Evolutionary conservation across 2,113 vertebrate species (phyloP).

Genomic region (Struthio camelus): DNA sequence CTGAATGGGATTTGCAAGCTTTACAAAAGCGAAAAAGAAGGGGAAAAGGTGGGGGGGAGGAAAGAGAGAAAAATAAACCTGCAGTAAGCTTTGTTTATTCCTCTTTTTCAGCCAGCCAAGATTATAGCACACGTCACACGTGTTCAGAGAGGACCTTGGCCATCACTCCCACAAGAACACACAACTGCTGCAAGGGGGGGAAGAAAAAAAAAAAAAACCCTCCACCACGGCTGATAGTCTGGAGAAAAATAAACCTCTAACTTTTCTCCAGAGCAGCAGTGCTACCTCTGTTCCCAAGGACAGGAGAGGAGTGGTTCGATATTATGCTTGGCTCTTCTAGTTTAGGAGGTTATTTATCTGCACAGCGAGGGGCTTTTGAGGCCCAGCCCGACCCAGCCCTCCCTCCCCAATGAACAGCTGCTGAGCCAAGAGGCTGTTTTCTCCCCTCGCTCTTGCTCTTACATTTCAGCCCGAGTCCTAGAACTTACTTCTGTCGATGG

Average conservation of each 20-base stretch:
- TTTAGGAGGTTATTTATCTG: background rate
- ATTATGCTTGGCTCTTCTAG: rapidly evolving
- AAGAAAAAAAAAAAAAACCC: background rate
- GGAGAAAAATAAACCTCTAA: background rate
- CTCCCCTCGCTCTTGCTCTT: background rate
- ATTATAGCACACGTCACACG: background rate
- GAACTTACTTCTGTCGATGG: rapidly evolving
- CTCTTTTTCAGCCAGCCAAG: background rate
- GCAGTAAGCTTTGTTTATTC: background rate
- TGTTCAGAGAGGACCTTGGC: background rate
- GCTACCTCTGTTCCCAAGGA: background rate
- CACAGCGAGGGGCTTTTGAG: too few relatives aligned
- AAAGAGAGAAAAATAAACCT: background rate
- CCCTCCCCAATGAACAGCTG: background rate
- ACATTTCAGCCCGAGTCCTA: background rate
- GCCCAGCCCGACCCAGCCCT: background rate
- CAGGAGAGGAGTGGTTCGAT: rapidly evolving
- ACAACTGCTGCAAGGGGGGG: rapidly evolving
- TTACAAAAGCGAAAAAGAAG: background rate
- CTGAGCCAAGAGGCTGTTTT: background rate
- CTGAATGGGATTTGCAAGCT: background rate
- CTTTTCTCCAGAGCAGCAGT: background rate
- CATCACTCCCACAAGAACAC: background rate
- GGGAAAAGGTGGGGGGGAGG: background rate
- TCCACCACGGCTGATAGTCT: rapidly evolving